These are phyloP conservation scores for Galeopterus variegatus DNA, from an alignment of 2,113 vertebrate species.

Conservation along the genomic window DNA sequence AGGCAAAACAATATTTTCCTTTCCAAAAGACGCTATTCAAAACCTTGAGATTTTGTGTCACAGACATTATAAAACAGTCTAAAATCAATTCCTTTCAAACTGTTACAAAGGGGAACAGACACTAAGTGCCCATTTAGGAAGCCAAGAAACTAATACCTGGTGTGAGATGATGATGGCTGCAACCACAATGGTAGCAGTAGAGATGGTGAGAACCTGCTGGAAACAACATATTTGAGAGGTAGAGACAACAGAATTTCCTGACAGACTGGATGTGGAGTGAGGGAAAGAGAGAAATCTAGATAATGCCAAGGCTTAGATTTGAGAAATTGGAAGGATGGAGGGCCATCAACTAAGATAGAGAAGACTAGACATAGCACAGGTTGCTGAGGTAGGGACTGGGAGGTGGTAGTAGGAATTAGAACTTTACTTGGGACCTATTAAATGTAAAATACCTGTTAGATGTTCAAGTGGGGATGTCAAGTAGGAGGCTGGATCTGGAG, in stretches of 20 bases:
- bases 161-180: neutral
- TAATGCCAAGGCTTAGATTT: neutral
- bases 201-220: neutral
- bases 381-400: neutral
- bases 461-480: neutral
- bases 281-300: neutral
- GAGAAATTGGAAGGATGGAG: neutral
- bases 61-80: neutral
- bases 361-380: neutral
- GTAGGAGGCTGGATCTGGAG: neutral
- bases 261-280: neutral
- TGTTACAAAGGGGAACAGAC: neutral
- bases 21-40: neutral
- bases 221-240: neutral
- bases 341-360: neutral
- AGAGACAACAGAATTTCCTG: neutral
- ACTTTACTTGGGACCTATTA: neutral
- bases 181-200: neutral
- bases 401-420: neutral
- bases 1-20: neutral
- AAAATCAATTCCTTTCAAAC: constrained; percentile 28
- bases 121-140: neutral
- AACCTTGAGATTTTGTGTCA: constrained; percentile 24
- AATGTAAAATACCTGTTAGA: neutral
- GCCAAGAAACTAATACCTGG: neutral